phyloP scores from a whole-genome alignment of 1,140 invertebrate species.

The Dufourea novaeangliae region DNA sequence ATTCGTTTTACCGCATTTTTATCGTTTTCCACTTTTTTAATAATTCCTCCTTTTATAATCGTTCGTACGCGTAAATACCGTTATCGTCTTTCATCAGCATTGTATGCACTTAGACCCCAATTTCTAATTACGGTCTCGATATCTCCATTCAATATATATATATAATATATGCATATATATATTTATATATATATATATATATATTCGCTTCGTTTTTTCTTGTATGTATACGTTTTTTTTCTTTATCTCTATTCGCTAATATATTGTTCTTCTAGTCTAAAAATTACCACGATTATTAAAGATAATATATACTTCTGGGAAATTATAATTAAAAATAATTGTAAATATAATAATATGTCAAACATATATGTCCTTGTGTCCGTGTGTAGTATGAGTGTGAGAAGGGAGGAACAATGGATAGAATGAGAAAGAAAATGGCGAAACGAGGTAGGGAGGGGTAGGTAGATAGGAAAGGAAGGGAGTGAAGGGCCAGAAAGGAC shows the following conservation, averaged over 20 bases:
- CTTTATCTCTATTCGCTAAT: conserved; percentile 77
- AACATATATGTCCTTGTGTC: conserved; percentile 60
- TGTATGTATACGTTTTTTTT: conserved; percentile 73
- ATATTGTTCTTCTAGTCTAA: conserved; percentile 79
- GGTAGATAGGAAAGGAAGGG: conserved; percentile 50
- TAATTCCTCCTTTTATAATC: conserved; percentile 2
- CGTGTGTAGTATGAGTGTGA: conserved; percentile 41
- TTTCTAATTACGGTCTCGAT: conserved; percentile 77
- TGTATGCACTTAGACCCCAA: conserved; percentile 73
- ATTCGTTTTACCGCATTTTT: conserved; percentile 18
- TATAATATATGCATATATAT: conserved; percentile 51
- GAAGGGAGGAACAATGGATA: neutral
- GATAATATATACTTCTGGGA: conserved; percentile 70
- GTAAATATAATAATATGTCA: conserved; percentile 65
- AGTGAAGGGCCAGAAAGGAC: conserved; percentile 35
- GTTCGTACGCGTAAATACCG: conserved; percentile 61
- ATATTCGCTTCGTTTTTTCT: conserved; percentile 69
- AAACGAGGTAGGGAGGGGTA: neutral
- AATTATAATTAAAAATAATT: conserved; percentile 73
- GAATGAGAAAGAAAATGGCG: neutral
- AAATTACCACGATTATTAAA: conserved; percentile 78
- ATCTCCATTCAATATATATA: conserved; percentile 75
- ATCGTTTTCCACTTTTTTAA: neutral
- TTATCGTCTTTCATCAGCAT: conserved; percentile 69
- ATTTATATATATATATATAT: conserved; percentile 66